Evolutionary conservation across 2,797 vertebrate genomes (phyloP).

Genomic region (Gallirallus australis): DNA sequence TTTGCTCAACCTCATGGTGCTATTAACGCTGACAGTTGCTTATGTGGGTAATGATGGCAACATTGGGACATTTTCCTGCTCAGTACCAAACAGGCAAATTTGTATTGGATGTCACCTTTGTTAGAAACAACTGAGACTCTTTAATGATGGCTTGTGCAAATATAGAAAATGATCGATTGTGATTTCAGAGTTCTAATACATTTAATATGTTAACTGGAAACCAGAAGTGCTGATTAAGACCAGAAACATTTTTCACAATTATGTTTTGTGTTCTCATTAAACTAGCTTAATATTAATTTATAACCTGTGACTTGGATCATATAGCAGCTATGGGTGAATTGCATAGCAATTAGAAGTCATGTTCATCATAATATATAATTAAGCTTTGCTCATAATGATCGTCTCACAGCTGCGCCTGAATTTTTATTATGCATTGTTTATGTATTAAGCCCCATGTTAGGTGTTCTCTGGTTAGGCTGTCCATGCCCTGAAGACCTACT

Average conservation of each 20-base stretch:
- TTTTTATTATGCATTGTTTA: constrained; percentile 39
- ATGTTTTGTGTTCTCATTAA: constrained; percentile 33
- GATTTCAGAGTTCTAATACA: constrained; percentile 4
- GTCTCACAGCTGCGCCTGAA: constrained; percentile 15
- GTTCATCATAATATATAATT: constrained; percentile 34
- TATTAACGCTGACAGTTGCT: neutral
- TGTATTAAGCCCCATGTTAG: neutral
- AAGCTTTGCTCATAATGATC: constrained; percentile 48
- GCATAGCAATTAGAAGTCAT: constrained; percentile 44
- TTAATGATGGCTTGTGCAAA: constrained; percentile 15
- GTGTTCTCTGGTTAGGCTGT: neutral
- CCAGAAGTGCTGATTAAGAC: constrained; percentile 47
- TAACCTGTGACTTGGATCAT: constrained; percentile 47
- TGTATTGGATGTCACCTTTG: neutral
- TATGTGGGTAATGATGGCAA: neutral
- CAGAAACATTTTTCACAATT: constrained; percentile 33
- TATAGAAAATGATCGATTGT: constrained; percentile 8
- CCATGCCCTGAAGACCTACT: constrained; percentile 40
- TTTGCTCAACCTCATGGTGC: neutral
- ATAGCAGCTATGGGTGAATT: constrained; percentile 41
- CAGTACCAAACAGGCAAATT: neutral
- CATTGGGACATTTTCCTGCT: neutral
- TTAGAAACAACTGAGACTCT: neutral
- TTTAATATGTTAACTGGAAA: constrained; percentile 31
- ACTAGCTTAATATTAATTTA: constrained; percentile 48